Evolutionary conservation across 2,888 invertebrate genomes (phyloP).

Genomic region (Drosophila setosimentum): DNA sequence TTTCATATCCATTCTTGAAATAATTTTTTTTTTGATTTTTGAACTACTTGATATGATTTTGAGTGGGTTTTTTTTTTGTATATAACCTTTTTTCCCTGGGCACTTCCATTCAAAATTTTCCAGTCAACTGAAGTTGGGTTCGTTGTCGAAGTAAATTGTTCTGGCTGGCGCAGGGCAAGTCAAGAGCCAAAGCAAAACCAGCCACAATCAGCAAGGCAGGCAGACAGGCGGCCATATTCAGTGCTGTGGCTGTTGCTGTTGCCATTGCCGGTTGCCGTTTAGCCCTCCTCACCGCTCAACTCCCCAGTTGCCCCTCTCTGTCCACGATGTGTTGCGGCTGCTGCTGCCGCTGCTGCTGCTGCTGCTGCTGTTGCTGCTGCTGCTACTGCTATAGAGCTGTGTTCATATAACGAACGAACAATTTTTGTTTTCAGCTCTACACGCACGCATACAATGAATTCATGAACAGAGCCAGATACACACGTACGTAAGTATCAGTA

Average conservation of each 20-base stretch:
- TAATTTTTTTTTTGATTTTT: background rate
- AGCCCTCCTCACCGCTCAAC: slow-evolving; percentile 17
- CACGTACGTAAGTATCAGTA: slow-evolving; percentile 34
- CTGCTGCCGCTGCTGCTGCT: slow-evolving; percentile 28
- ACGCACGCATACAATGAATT: slow-evolving; percentile 40
- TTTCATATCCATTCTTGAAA: background rate
- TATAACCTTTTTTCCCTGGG: background rate
- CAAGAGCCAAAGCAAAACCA: slow-evolving; percentile 50
- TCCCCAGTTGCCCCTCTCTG: slow-evolving; percentile 25
- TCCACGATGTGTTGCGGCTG: slow-evolving; percentile 36
- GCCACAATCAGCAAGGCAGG: slow-evolving; percentile 56
- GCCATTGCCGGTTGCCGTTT: slow-evolving; percentile 58
- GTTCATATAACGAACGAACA: slow-evolving; percentile 78
- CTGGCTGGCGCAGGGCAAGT: slow-evolving; percentile 38
- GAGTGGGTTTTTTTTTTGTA: background rate
- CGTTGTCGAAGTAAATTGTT: slow-evolving; percentile 32
- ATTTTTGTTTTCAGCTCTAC: slow-evolving; percentile 64
- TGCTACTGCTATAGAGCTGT: slow-evolving; percentile 47
- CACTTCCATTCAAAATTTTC: slow-evolving; percentile 24
- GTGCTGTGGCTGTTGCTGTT: slow-evolving; percentile 45
- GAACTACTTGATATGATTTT: background rate
- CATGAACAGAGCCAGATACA: slow-evolving; percentile 56
- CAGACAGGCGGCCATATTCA: slow-evolving; percentile 73
- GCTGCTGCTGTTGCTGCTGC: slow-evolving; percentile 21
- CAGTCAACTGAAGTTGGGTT: slow-evolving; percentile 9